phyloP scores from a whole-genome alignment of 2,113 vertebrate genomes.

The Antechinus stuartii region DNA sequence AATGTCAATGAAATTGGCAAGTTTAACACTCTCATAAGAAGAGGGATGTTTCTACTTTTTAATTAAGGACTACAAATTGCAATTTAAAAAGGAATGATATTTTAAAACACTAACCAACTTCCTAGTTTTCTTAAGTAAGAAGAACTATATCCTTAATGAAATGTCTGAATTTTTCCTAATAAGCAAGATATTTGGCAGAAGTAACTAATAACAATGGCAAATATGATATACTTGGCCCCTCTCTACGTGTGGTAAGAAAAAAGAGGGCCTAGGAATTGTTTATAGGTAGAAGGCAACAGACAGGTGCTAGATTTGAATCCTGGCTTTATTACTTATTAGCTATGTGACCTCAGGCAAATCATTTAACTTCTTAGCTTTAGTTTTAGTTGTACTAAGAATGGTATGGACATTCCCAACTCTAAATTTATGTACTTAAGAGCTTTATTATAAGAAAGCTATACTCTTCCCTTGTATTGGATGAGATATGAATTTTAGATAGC shows the following conservation, averaged over 20 bases:
- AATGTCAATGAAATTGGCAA: neutral
- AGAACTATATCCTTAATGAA: neutral
- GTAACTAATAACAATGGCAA: neutral
- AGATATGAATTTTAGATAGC: neutral
- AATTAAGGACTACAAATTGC: conserved; percentile 4
- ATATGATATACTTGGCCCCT: rapidly evolving
- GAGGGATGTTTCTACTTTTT: neutral
- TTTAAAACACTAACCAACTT: conserved; percentile 21
- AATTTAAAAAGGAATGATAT: neutral
- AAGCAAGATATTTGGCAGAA: neutral
- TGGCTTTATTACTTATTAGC: neutral
- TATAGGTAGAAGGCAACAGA: neutral
- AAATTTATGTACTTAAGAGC: neutral
- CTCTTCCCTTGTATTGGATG: neutral
- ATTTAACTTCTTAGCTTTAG: neutral
- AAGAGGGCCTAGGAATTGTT: neutral
- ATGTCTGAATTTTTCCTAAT: neutral
- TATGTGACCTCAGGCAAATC: neutral
- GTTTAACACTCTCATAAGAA: neutral
- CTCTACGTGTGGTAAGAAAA: neutral
- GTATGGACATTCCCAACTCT: neutral
- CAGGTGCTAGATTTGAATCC: neutral
- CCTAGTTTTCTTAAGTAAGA: conserved; percentile 17
- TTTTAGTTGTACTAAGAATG: neutral
- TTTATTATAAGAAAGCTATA: neutral